Base-by-base conservation (phyloP, 2,113 vertebrate species). In the Pteronura brasiliensis region DNA sequence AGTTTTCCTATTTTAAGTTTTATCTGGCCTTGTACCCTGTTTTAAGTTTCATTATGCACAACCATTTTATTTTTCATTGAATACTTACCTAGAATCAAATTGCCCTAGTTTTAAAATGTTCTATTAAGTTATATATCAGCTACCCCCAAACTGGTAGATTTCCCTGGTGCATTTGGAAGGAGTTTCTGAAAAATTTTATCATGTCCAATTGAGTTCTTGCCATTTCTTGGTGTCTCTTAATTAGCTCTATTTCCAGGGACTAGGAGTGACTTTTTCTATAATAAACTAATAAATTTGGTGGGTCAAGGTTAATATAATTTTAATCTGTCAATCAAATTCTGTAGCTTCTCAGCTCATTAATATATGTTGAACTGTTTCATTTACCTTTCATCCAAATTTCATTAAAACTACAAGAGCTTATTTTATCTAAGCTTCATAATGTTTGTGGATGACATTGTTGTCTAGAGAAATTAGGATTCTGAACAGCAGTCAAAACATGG, bases 241-340 rank as follows among this genome's bases (percentile, higher is more conserved):
- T 97, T 95, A 97, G 79, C n/a, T 90, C 31, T 80, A 77, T 95
- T 87, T 96, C 87, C 49, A 93, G 90, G 36, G 42, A 93, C 59
- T 79, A 31, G 34, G 4, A 79, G 9, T 92, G 80, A 92, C 57
- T 93, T 91, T 92, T 92, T 80, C 79, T 88, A 81, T 90, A 92
- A 94, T 95, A 96, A 96, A 85, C 67, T 90, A 92, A 96, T 90
- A 92, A 42, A 92, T 90, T 95, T 27, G 12, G 23, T 82, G 83
- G 65, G 69, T 97, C 94, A 95, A 97, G 80, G 87, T 95, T 96
- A 97, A 87, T 81, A 29, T 92, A 90, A 93, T 96, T 93, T 96
- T 92, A 96, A 93, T 52, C 36, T 92, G 84, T 81, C 93, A 81
- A n/a, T 94, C 90, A 95, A 59, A 80, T 72, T 88, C 29, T 36